These are phyloP conservation scores for Colostygia pectinataria DNA, from an alignment of 2,888 invertebrate species.

Conservation along the genomic window DNA sequence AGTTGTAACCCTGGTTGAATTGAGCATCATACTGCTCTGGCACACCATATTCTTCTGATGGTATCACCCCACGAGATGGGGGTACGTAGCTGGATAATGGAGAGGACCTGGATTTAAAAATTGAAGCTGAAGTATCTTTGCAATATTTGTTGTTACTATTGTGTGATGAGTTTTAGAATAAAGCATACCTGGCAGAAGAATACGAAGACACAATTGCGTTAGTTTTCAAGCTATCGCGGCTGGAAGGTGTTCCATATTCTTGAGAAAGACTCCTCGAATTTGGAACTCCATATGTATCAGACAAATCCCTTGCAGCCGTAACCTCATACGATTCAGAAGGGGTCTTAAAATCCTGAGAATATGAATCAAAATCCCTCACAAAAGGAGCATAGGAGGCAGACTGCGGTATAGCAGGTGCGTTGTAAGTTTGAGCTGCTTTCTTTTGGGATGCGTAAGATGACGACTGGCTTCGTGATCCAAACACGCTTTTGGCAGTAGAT, in stretches of 20 bases:
- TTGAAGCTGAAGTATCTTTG: no score
- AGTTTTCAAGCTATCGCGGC: conserved; percentile 53
- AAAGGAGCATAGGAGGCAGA: conserved; percentile 14
- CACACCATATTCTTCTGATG: conserved; percentile 63
- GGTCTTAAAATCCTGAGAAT: conserved; percentile 44
- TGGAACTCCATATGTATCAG: conserved; percentile 73
- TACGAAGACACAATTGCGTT: conserved; percentile 58
- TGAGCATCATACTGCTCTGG: conserved; percentile 68
- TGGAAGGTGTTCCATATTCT: conserved; percentile 73
- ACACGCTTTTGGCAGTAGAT: neutral
- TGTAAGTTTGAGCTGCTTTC: conserved; percentile 26
- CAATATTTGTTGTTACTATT: no score
- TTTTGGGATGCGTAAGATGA: neutral
- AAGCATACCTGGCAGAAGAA: conserved; percentile 48
- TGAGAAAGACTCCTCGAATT: conserved; percentile 47
- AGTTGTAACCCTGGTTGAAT: conserved; percentile 49
- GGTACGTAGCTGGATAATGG: conserved; percentile 54
- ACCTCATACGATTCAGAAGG: conserved; percentile 42
- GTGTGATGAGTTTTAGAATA: no score
- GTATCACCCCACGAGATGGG: conserved; percentile 49
- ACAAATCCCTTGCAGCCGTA: conserved; percentile 53
- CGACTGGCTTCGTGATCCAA: conserved; percentile 9
- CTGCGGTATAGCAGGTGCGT: conserved; percentile 8
- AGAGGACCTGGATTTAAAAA: conserved; percentile 42
- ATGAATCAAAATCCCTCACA: conserved; percentile 45